phyloP scores from a whole-genome alignment of 1,140 invertebrate species.

The Notospermus geniculatus region DNA sequence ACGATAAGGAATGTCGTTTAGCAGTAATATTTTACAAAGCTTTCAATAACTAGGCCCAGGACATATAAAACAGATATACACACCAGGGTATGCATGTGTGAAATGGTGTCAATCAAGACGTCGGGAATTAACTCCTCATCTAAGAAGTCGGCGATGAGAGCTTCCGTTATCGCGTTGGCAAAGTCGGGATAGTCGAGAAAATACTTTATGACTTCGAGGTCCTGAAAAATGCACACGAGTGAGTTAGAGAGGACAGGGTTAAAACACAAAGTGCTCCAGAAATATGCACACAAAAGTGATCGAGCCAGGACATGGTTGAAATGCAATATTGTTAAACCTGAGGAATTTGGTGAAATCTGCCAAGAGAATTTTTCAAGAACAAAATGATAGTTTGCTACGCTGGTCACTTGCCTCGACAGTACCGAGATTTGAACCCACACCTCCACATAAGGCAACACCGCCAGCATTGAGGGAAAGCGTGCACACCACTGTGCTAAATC shows the following conservation, averaged over 20 bases:
- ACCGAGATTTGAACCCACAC: too few relatives aligned
- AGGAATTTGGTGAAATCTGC: too few relatives aligned
- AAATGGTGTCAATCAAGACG: background rate
- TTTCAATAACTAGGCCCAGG: background rate
- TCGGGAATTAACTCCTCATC: conserved; percentile 2
- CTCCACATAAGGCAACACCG: too few relatives aligned
- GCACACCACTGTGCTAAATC: too few relatives aligned
- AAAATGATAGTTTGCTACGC: too few relatives aligned
- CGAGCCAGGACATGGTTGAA: too few relatives aligned
- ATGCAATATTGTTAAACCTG: too few relatives aligned
- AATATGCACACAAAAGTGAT: too few relatives aligned
- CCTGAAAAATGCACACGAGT: background rate
- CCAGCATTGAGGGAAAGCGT: too few relatives aligned
- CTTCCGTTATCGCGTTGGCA: background rate
- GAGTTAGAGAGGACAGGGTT: background rate
- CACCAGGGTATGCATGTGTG: conserved; percentile 1
- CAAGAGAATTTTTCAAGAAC: too few relatives aligned
- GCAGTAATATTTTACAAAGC: background rate
- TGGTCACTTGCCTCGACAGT: too few relatives aligned
- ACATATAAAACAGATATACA: background rate
- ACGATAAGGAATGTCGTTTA: background rate
- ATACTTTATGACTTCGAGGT: background rate
- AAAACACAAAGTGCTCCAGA: too few relatives aligned
- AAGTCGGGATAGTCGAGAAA: background rate
- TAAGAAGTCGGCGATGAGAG: background rate